Conservation (phyloP, 1,140 invertebrate species). For the Octopus bimaculoides region DNA sequence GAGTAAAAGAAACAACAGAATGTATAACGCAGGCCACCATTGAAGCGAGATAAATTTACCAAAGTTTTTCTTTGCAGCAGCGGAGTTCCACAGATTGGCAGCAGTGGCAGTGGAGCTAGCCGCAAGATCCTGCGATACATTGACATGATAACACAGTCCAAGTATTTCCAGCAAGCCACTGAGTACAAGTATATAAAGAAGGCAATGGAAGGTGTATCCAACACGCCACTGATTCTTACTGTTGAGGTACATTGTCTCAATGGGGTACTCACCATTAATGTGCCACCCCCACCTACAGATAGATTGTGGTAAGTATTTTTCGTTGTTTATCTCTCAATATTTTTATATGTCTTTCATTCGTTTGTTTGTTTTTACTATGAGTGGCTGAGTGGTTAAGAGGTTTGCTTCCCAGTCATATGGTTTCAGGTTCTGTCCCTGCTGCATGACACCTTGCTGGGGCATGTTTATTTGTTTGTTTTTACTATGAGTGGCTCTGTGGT, state of each 20-base stretch:
- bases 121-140: conserved; percentile 82
- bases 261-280: conserved; percentile 84
- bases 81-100: conserved; percentile 5
- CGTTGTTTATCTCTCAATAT: neutral
- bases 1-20: too few relatives aligned
- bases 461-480: too few relatives aligned
- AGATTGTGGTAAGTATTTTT: conserved; percentile 72
- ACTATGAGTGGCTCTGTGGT: too few relatives aligned
- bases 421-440: too few relatives aligned
- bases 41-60: too few relatives aligned
- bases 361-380: too few relatives aligned
- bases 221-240: conserved; percentile 84
- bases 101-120: conserved; percentile 59
- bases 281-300: conserved; percentile 90
- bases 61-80: conserved; percentile 11
- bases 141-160: conserved; percentile 84
- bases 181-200: conserved; percentile 62
- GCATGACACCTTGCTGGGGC: too few relatives aligned
- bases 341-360: too few relatives aligned
- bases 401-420: too few relatives aligned
- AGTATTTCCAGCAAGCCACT: conserved; percentile 79
- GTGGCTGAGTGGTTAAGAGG: too few relatives aligned
- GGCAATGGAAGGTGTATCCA: conserved; percentile 71
- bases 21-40: too few relatives aligned
- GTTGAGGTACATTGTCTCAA: conserved; percentile 82